Conservation (phyloP, 2,797 vertebrate species). For the Monodelphis domestica region DNA sequence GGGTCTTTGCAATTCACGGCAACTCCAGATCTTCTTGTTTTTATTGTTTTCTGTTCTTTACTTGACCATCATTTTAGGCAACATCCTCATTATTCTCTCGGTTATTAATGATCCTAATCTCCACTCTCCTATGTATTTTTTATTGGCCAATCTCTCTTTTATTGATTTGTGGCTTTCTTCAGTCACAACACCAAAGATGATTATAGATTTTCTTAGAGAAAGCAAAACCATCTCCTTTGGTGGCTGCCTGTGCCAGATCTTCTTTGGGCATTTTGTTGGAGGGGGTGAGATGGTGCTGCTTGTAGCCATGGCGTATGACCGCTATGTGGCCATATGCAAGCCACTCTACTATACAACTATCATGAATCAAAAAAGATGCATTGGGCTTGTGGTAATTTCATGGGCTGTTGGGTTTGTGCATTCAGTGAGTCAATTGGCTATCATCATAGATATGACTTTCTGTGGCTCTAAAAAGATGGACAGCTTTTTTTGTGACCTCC, state of each 20-base stretch:
- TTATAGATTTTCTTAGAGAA: slow-evolving; percentile 14
- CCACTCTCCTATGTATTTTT: slow-evolving; percentile 71
- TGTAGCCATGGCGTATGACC: slow-evolving; percentile 64
- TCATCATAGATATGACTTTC: slow-evolving; percentile 56
- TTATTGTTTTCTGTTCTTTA: slow-evolving; percentile 61
- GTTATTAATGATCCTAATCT: slow-evolving; percentile 59
- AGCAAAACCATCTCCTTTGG: slow-evolving; percentile 55
- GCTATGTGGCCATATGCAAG: slow-evolving; percentile 62
- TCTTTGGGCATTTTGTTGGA: slow-evolving; percentile 50
- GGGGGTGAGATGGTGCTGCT: slow-evolving; percentile 58
- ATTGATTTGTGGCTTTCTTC: slow-evolving; percentile 73
- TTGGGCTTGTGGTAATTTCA: slow-evolving; percentile 37
- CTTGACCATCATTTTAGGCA: slow-evolving; percentile 54
- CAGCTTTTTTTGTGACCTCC: slow-evolving; percentile 71
- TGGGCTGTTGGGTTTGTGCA: slow-evolving; percentile 56
- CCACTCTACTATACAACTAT: slow-evolving; percentile 51
- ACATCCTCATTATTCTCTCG: slow-evolving; percentile 43
- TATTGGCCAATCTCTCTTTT: slow-evolving; percentile 72
- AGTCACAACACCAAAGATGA: slow-evolving; percentile 64
- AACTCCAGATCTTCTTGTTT: slow-evolving; percentile 34
- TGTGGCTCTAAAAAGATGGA: slow-evolving; percentile 64
- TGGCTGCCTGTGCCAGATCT: slow-evolving; percentile 58
- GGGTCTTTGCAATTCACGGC: slow-evolving; percentile 52
- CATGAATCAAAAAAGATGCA: slow-evolving; percentile 48
- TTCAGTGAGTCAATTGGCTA: slow-evolving; percentile 30